phyloP scores from a whole-genome alignment of 1,140 invertebrate genomes.

The Stegodyphus dumicola region DNA sequence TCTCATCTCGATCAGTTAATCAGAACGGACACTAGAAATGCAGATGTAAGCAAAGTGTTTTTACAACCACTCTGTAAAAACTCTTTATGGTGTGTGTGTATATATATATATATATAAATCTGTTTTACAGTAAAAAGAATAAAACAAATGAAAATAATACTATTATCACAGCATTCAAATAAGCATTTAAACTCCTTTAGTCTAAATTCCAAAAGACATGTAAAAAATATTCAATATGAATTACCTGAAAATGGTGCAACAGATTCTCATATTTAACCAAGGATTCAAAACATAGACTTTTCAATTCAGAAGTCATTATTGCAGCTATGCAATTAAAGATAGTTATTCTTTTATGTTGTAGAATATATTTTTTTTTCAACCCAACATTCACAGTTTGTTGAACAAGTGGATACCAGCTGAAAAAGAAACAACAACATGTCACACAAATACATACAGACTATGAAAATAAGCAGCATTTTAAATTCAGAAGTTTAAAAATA shows the following conservation, averaged over 20 bases:
- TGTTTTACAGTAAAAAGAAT: background rate
- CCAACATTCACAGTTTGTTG: slow-evolving; percentile 32
- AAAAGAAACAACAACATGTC: background rate
- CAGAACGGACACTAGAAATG: too few relatives aligned
- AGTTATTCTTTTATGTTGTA: background rate
- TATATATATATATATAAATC: too few relatives aligned
- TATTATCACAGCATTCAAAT: background rate
- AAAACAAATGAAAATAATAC: background rate
- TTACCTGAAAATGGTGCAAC: slow-evolving; percentile 38
- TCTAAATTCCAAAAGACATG: too few relatives aligned
- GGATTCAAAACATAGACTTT: slow-evolving; percentile 29
- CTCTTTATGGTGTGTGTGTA: too few relatives aligned
- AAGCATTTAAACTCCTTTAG: background rate
- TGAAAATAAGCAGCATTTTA: too few relatives aligned
- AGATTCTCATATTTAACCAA: slow-evolving; percentile 36
- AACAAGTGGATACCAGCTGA: slow-evolving; percentile 54
- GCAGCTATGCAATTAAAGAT: slow-evolving; percentile 51
- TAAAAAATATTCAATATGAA: background rate
- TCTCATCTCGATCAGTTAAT: too few relatives aligned
- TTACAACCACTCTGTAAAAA: too few relatives aligned
- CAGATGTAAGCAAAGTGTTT: too few relatives aligned
- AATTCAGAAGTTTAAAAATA: too few relatives aligned
- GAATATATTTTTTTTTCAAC: slow-evolving; percentile 26
- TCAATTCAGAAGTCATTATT: slow-evolving; percentile 52
- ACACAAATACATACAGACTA: too few relatives aligned